Evolutionary conservation across 2,888 invertebrate species (phyloP).

Genomic region (Agonopterix alstromeriana): DNA sequence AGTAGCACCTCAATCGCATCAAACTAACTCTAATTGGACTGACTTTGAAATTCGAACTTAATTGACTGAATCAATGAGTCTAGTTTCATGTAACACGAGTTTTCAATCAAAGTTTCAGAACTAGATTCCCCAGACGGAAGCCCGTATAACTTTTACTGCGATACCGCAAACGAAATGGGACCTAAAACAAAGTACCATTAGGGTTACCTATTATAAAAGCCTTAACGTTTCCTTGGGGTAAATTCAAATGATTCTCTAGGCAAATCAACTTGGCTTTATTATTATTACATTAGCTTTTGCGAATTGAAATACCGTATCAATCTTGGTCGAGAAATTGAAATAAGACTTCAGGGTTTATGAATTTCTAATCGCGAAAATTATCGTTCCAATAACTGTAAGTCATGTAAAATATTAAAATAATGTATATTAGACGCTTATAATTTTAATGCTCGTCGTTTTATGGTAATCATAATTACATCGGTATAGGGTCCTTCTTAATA

Average conservation of each 20-base stretch:
- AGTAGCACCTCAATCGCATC: too few species aligned
- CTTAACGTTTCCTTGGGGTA: constrained; percentile 4
- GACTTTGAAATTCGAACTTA: constrained; percentile 1
- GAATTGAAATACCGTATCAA: constrained; percentile 6
- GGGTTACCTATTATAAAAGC: too few species aligned
- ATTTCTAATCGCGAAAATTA: too few species aligned
- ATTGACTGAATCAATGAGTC: not conserved
- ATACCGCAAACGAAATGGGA: constrained; percentile 1
- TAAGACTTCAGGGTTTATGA: too few species aligned
- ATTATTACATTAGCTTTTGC: constrained; percentile 10
- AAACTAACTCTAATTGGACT: not conserved
- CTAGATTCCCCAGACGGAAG: not conserved
- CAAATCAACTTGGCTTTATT: constrained; percentile 11
- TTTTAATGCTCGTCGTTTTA: too few species aligned
- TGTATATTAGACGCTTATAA: too few species aligned
- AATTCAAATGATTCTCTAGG: constrained; percentile 9
- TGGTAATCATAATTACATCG: too few species aligned
- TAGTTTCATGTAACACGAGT: constrained; percentile 1
- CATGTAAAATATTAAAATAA: too few species aligned
- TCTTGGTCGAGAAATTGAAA: too few species aligned
- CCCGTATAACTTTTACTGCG: constrained; percentile 4
- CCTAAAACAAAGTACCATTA: constrained; percentile 5
- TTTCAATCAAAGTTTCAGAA: constrained; percentile 6
- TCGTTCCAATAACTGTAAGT: too few species aligned
- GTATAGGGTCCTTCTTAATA: too few species aligned